These are phyloP conservation scores for Linurgus olivaceus DNA, from an alignment of 2,797 vertebrate species.

Conservation along the genomic window DNA sequence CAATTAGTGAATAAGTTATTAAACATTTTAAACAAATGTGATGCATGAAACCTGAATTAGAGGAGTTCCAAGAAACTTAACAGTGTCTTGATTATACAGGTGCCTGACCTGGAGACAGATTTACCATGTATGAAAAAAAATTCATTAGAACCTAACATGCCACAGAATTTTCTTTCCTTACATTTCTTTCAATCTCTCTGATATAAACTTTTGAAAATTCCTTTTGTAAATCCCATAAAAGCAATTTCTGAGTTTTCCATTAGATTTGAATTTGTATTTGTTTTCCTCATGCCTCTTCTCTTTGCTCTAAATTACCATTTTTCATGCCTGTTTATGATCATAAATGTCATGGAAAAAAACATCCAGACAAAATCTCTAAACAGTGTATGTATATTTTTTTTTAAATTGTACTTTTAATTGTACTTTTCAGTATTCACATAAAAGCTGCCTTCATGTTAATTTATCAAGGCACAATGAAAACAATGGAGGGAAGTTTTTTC, in stretches of 20 bases:
- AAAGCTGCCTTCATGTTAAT: not conserved
- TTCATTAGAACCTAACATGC: not conserved
- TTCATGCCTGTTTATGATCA: not conserved
- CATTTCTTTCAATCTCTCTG: not conserved
- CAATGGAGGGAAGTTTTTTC: not conserved
- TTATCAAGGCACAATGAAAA: not conserved
- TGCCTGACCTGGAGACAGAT: slow-evolving; percentile 39
- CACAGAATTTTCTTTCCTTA: not conserved
- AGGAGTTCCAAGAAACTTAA: slow-evolving; percentile 64
- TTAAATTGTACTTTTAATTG: not conserved
- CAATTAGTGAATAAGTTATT: slow-evolving; percentile 72
- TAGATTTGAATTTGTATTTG: not conserved
- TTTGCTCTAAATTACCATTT: not conserved
- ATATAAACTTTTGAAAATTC: not conserved
- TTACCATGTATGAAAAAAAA: not conserved
- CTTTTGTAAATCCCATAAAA: not conserved
- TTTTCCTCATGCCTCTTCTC: not conserved
- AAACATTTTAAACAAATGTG: slow-evolving; percentile 72
- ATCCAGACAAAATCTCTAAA: not conserved
- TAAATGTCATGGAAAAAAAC: not conserved
- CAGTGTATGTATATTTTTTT: not conserved
- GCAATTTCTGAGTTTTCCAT: not conserved
- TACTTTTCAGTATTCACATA: not conserved
- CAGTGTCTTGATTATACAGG: slow-evolving; percentile 59
- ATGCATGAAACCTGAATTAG: slow-evolving; percentile 60